phyloP scores from a whole-genome alignment of 2,113 vertebrate species.

The Spermophilus dauricus region DNA sequence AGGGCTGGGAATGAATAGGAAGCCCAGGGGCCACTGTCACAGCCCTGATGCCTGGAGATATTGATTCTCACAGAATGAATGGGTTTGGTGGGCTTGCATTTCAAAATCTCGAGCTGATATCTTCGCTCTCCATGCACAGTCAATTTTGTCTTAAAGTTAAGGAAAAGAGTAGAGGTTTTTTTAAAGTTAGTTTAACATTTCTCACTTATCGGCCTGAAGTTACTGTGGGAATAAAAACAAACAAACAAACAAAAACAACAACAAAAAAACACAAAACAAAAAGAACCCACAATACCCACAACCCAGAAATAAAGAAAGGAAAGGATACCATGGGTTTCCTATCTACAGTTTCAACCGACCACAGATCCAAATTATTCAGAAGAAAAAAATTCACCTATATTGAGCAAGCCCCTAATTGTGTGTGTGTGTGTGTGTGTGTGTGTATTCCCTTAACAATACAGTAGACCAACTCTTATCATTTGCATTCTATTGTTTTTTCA shows the following conservation, averaged over 20 bases:
- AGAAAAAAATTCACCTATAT: background rate
- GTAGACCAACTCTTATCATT: background rate
- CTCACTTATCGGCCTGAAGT: background rate
- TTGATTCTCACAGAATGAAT: background rate
- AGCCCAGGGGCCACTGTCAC: background rate
- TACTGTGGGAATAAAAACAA: background rate
- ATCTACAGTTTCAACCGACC: background rate
- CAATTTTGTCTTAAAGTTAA: slow-evolving; percentile 21
- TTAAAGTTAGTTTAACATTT: background rate
- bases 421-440: too few species aligned
- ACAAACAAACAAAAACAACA: too few species aligned
- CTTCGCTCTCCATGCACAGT: background rate
- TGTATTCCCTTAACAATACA: background rate
- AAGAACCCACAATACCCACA: too few species aligned
- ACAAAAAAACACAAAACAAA: too few species aligned
- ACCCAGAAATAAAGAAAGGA: background rate
- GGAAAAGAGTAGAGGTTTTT: background rate
- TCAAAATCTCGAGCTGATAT: background rate
- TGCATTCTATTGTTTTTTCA: background rate
- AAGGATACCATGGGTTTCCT: background rate
- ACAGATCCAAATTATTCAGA: background rate
- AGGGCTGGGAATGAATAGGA: background rate
- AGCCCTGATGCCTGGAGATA: background rate
- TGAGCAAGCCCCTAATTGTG: background rate
- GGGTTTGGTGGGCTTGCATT: slow-evolving; percentile 1